Base-by-base conservation (phyloP, 1,140 invertebrate species). In the Scaptodrosophila lebanonensis region DNA sequence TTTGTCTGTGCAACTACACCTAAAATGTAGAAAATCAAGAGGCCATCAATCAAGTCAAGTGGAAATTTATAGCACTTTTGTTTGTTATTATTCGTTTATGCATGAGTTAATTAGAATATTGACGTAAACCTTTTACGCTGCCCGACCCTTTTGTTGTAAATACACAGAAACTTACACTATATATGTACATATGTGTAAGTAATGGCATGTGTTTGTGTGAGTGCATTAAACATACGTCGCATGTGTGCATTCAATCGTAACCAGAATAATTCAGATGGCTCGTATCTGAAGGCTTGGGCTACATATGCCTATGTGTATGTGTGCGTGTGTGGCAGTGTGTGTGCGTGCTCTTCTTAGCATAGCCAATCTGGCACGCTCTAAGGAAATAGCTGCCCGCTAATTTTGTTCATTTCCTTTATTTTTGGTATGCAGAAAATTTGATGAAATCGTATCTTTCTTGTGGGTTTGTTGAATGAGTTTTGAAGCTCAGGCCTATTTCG, bases 1-100 rank as follows among this genome's bases (percentile, higher is more conserved):
- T 60, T 3, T 58, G 13, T 32, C 30, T 61, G 29, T 39, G 29
- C 59, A 36, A 47, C 45, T 58, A 53, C 11, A 11, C 12, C 8
- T 33, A 33, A 33, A 33, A 8, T 8, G 5, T 25, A 4, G 11
- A 38, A 52, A 60, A 66, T 54, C 59, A 63, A 52, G 65, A 53
- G 49, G 61, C 65, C 57, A 82, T 82, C 75, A 82, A 82, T 82
- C 75, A 82, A 82, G 75, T 82, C 75, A 82, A 82, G 75, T 82
- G 75, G 66, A 82, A 82, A 82, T 82, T 82, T 82, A 82, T 82
- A 82, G 75, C 75, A 82, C 75, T 82, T 82, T 82, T 82, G 75
- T 82, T 82, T 82, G 75, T 82, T 82, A 82, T 82, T 82, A 82
- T 82, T 82, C 75, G 75, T 82, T 82, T 82, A 82, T 82, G 75